These are phyloP conservation scores for Physocephala rufipes DNA, from an alignment of 2,888 invertebrate species.

Conservation along the genomic window DNA sequence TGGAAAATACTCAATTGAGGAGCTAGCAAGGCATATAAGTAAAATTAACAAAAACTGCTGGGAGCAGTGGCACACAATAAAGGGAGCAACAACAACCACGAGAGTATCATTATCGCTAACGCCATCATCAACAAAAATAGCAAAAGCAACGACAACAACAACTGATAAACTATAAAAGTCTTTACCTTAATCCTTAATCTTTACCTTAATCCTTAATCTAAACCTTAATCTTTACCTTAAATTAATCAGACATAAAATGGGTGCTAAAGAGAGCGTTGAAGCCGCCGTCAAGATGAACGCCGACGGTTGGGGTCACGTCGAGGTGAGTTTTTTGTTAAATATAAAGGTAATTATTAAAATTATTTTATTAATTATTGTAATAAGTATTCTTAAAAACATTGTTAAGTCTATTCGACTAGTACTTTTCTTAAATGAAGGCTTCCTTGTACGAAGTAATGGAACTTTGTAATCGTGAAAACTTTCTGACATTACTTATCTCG, in stretches of 20 bases:
- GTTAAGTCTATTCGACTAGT: no score
- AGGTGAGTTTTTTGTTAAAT: conserved; percentile 69
- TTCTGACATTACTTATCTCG: no score
- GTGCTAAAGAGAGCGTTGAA: conserved; percentile 84
- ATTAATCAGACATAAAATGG: conserved; percentile 69
- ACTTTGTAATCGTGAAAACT: no score
- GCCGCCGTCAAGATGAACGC: conserved; percentile 80
- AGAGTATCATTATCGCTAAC: conserved; percentile 17
- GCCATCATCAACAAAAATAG: conserved; percentile 4
- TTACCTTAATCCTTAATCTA: no score
- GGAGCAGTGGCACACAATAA: not conserved
- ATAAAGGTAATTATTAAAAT: no score
- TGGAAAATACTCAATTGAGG: not conserved
- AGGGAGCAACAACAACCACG: not conserved
- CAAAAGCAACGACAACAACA: conserved; percentile 51
- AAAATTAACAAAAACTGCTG: conserved; percentile 9
- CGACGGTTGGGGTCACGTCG: conserved; percentile 83
- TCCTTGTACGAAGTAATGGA: no score
- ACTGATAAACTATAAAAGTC: conserved; percentile 36
- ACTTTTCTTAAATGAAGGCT: no score
- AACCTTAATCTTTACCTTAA: no score
- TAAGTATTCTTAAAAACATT: no score
- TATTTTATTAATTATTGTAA: no score
- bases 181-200: no score
- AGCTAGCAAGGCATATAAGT: not conserved